Conservation (phyloP, 2,113 vertebrate genomes). For the Heterochromis multidens region DNA sequence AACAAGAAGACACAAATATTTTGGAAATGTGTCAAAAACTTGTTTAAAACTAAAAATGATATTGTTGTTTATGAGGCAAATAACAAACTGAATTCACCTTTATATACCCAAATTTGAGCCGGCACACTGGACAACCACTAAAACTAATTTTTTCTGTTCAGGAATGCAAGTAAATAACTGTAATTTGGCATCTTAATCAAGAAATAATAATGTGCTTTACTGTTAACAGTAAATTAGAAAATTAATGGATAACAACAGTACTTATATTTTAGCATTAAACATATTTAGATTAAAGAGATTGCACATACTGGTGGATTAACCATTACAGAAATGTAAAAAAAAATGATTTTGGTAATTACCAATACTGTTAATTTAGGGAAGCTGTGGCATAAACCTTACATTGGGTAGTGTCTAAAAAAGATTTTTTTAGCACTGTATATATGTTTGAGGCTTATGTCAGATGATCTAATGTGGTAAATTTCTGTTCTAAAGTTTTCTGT, state of each 20-base stretch:
- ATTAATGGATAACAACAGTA: background rate
- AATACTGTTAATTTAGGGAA: background rate
- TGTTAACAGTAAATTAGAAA: background rate
- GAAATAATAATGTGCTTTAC: background rate
- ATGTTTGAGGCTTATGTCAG: background rate
- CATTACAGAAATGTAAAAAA: background rate
- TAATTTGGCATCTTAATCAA: background rate
- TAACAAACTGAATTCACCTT: background rate
- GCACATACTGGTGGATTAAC: background rate
- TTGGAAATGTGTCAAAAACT: background rate
- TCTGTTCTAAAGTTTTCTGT: background rate
- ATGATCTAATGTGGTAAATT: background rate
- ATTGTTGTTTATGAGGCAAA: too few species aligned
- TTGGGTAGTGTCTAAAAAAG: background rate
- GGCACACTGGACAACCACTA: too few species aligned
- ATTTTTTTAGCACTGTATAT: background rate
- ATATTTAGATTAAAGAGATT: background rate
- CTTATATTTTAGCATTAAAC: background rate
- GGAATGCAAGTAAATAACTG: background rate
- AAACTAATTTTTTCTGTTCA: background rate
- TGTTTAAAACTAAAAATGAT: background rate
- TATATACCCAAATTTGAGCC: too few species aligned
- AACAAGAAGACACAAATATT: background rate
- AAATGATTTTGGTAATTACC: background rate
- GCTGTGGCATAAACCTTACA: background rate